Conservation (phyloP, 2,888 invertebrate genomes). For the Scaptomyza tumidula region DNA sequence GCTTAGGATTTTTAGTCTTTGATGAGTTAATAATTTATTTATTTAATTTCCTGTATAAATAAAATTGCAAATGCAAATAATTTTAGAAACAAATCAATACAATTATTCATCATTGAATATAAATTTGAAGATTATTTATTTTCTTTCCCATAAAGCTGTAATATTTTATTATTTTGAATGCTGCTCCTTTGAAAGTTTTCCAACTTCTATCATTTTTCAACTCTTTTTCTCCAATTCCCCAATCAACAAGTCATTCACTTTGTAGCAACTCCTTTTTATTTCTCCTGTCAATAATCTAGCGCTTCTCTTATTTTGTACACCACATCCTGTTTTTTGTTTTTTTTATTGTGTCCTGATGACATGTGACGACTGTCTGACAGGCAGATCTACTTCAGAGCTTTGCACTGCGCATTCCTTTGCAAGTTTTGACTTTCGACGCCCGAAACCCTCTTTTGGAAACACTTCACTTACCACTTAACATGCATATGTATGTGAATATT, state of each 20-base stretch:
- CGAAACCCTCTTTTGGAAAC: slow-evolving; percentile 37
- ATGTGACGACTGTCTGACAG: slow-evolving; percentile 55
- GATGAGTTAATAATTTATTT: too few species aligned
- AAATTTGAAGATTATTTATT: too few species aligned
- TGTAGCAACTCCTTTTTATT: slow-evolving; percentile 5
- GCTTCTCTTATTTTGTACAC: slow-evolving; percentile 35
- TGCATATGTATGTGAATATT: slow-evolving; percentile 18
- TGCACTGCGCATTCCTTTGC: slow-evolving; percentile 31
- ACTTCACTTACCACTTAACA: slow-evolving; percentile 61
- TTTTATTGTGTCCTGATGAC: slow-evolving; percentile 35
- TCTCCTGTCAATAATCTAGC: slow-evolving; percentile 57
- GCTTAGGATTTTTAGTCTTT: not conserved
- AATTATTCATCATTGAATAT: too few species aligned
- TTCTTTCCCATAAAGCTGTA: not conserved
- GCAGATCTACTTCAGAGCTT: slow-evolving; percentile 33
- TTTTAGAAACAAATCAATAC: too few species aligned
- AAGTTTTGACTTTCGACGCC: slow-evolving; percentile 9
- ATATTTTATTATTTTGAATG: not conserved
- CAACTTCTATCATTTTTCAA: not conserved
- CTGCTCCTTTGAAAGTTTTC: not conserved
- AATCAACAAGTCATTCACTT: not conserved
- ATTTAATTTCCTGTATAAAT: too few species aligned
- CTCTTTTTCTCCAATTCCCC: not conserved
- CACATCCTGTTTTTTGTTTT: slow-evolving; percentile 51
- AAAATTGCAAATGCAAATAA: too few species aligned